phyloP scores from a whole-genome alignment of 2,113 vertebrate genomes.

The Loxodonta africana region DNA sequence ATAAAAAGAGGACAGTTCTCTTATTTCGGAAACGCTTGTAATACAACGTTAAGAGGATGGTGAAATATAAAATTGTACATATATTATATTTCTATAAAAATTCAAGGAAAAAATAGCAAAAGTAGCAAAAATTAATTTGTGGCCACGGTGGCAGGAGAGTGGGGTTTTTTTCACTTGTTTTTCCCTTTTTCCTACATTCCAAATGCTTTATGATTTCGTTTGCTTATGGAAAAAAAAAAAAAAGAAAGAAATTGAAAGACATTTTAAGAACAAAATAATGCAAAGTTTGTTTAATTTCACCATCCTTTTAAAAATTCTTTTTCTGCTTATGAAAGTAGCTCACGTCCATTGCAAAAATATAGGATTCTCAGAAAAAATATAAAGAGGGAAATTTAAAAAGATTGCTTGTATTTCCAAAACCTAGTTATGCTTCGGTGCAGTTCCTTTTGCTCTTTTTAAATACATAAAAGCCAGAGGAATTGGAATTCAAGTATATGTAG shows the following conservation, averaged over 20 bases:
- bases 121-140: neutral
- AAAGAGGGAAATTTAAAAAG: neutral
- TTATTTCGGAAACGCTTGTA: neutral
- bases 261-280: neutral
- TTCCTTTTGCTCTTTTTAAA: neutral
- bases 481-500: neutral
- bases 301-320: neutral
- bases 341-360: neutral
- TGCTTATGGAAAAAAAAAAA: neutral
- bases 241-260: neutral
- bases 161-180: neutral
- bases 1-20: neutral
- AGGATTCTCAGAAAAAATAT: neutral
- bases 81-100: neutral
- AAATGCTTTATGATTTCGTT: neutral
- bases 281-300: neutral
- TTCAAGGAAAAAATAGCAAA: neutral
- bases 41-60: neutral
- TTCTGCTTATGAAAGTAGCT: neutral
- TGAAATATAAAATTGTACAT: too few relatives aligned
- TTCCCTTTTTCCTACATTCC: neutral
- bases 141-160: neutral
- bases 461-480: neutral
- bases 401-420: neutral
- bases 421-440: too few relatives aligned